Percentiles rank a stretch among this genome's conserved stretches.
phyloP scores from a whole-genome alignment of 2,888 invertebrate genomes.

The Rhorus exstirpatorius region DNA sequence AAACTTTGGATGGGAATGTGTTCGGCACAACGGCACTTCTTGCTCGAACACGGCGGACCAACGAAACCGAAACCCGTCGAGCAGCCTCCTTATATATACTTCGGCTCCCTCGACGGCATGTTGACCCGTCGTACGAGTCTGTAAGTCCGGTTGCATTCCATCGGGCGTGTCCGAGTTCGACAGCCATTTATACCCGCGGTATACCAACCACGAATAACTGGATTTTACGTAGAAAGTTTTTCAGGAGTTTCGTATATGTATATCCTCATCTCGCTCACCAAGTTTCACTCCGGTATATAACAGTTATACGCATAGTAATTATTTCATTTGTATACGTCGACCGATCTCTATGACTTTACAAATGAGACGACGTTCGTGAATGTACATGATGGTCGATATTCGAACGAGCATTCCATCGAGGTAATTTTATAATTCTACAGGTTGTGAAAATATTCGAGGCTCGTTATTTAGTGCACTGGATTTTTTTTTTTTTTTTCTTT shows the following conservation, averaged over 20 bases:
- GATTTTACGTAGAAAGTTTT: slow-evolving; percentile 63
- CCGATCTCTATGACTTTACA: not conserved
- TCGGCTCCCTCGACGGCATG: slow-evolving; percentile 28
- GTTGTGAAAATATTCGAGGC: too few relatives aligned
- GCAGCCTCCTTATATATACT: slow-evolving; percentile 71
- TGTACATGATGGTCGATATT: too few relatives aligned
- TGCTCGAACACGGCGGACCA: slow-evolving; percentile 66
- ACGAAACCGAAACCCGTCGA: slow-evolving; percentile 71
- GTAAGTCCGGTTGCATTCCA: slow-evolving; percentile 52
- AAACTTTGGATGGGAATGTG: not conserved
- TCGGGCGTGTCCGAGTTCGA: slow-evolving; percentile 45
- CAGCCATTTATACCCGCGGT: slow-evolving; percentile 60
- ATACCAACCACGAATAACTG: slow-evolving; percentile 61
- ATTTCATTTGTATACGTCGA: slow-evolving; percentile 26
- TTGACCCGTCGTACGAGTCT: slow-evolving; percentile 50
- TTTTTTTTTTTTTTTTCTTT: too few relatives aligned
- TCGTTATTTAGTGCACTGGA: too few relatives aligned
- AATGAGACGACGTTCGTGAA: too few relatives aligned
- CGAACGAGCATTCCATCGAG: too few relatives aligned
- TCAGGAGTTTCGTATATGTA: not conserved
- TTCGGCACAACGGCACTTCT: slow-evolving; percentile 31
- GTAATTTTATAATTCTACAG: too few relatives aligned
- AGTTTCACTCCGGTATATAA: slow-evolving; percentile 31
- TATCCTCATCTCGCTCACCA: slow-evolving; percentile 45
- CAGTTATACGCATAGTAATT: slow-evolving; percentile 24